Evolutionary conservation across 2,113 vertebrate species (phyloP).

Genomic region (Hepsetus odoe): DNA sequence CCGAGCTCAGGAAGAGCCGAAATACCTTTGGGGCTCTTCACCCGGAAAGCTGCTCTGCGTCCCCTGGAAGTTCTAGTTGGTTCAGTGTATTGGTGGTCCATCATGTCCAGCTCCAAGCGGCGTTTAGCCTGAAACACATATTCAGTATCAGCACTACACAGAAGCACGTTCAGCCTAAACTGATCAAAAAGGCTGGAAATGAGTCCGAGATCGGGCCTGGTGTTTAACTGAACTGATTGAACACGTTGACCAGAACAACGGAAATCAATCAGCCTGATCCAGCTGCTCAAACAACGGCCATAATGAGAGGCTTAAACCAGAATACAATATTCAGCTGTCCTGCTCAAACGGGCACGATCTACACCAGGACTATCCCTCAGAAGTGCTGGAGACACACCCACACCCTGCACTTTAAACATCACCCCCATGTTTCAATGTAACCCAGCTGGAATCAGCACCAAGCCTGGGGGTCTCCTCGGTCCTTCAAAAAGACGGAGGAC

Average conservation of each 20-base stretch:
- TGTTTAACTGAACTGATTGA: not conserved
- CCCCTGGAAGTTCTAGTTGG: conserved; percentile 80
- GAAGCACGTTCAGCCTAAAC: not conserved
- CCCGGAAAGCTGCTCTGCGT: conserved; percentile 80
- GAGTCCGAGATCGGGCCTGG: not conserved
- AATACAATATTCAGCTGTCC: not conserved
- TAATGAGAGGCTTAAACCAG: not conserved
- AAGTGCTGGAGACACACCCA: no score
- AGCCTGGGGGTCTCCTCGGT: no score
- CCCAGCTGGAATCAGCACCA: no score
- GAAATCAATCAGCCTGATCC: conserved; percentile 9
- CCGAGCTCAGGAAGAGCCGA: not conserved
- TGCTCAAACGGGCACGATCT: not conserved
- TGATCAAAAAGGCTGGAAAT: not conserved
- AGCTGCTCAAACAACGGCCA: not conserved
- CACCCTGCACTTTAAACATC: no score
- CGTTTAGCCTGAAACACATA: conserved; percentile 77
- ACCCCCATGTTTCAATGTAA: no score
- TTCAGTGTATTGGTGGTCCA: conserved; percentile 83
- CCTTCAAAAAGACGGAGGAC: not conserved
- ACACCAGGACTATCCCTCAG: no score
- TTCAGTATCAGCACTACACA: not conserved
- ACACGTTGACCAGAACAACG: not conserved
- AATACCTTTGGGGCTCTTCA: conserved; percentile 84
- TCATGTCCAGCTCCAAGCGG: conserved; percentile 85